Conservation (phyloP, 2,113 vertebrate species). For the Hemiscyllium ocellatum region DNA sequence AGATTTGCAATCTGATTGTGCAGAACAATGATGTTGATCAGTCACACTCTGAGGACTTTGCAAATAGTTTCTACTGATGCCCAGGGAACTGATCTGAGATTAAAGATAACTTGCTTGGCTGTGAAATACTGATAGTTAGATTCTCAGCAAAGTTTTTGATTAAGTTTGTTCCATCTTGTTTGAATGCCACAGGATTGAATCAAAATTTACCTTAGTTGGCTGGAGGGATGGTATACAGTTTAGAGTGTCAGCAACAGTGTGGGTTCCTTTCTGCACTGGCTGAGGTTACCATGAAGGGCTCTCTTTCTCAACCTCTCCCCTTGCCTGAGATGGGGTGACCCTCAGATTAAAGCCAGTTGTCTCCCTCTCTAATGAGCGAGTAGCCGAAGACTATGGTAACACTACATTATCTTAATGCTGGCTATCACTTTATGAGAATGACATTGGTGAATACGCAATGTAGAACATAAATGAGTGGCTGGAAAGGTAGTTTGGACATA, state of each 20-base stretch:
- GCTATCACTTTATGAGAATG: not conserved
- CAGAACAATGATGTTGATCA: not conserved
- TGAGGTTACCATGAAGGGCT: too few relatives aligned
- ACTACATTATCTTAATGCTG: too few relatives aligned
- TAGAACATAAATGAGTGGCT: too few relatives aligned
- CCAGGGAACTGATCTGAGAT: not conserved
- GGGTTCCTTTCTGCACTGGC: too few relatives aligned
- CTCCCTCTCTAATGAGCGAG: too few relatives aligned
- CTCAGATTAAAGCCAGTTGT: too few relatives aligned
- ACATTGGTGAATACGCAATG: not conserved
- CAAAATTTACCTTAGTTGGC: not conserved
- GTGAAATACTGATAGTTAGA: not conserved
- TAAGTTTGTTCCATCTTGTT: not conserved
- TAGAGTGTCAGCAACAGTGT: too few relatives aligned
- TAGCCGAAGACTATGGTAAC: too few relatives aligned
- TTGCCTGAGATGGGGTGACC: too few relatives aligned
- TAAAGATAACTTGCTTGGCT: not conserved
- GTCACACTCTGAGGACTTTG: not conserved
- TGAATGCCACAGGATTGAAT: not conserved
- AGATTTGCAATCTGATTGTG: not conserved
- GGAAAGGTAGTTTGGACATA: too few relatives aligned
- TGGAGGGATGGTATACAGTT: too few relatives aligned
- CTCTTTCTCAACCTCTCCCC: too few relatives aligned
- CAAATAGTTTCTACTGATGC: not conserved
- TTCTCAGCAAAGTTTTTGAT: not conserved